Evolutionary conservation across 2,797 vertebrate species (phyloP).

Genomic region (Gymnopithys bicolor): DNA sequence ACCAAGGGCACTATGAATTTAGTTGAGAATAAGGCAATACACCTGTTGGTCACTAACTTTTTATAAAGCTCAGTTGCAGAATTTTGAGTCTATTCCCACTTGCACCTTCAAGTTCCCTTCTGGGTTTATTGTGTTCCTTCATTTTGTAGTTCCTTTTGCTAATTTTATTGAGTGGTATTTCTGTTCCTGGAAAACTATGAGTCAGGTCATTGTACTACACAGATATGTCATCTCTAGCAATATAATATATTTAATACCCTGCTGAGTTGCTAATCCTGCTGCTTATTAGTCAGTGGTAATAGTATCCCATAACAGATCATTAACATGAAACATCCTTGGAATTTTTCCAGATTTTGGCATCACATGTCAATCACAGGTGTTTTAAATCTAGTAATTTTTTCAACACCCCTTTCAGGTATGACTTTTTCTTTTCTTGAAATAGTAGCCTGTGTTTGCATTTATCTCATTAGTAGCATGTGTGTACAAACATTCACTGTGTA

Average conservation of each 20-base stretch:
- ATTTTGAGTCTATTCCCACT: not conserved
- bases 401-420: not conserved
- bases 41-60: not conserved
- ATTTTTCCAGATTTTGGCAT: not conserved
- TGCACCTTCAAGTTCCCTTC: not conserved
- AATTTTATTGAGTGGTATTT: not conserved
- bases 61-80: not conserved
- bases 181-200: not conserved
- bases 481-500: not conserved
- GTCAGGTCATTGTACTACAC: not conserved
- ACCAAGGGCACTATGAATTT: not conserved
- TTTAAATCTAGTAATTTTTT: not conserved
- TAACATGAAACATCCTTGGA: not conserved
- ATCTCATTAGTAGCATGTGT: not conserved
- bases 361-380: not conserved
- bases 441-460: not conserved
- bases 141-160: not conserved
- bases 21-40: not conserved
- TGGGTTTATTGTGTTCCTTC: not conserved
- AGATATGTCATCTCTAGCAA: not conserved
- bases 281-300: not conserved
- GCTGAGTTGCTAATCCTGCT: not conserved
- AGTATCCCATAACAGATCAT: not conserved
- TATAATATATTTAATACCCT: not conserved
- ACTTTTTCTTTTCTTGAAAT: not conserved